Percentiles rank a stretch among this genome's conserved stretches.
These are phyloP conservation scores for Epicauta chinensis DNA, from an alignment of 1,140 invertebrate genomes.

Conservation along the genomic window DNA sequence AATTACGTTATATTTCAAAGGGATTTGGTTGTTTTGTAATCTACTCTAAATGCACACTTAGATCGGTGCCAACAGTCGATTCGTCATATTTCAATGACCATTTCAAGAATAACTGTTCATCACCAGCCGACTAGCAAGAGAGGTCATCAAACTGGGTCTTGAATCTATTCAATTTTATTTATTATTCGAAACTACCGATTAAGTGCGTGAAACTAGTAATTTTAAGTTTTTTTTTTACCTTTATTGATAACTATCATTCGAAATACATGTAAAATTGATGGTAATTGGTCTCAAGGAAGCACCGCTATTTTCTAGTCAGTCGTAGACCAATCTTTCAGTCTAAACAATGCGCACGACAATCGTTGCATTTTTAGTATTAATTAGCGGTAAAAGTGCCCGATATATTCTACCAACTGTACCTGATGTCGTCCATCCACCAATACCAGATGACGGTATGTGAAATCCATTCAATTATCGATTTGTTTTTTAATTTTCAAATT, in stretches of 20 bases:
- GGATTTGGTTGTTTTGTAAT: no score
- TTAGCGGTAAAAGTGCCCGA: slow-evolving; percentile 10
- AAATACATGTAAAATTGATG: not conserved
- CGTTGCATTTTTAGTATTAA: slow-evolving; percentile 2
- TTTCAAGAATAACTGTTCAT: slow-evolving; percentile 2
- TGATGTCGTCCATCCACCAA: slow-evolving; percentile 40
- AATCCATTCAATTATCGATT: not conserved
- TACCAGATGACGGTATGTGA: slow-evolving; percentile 42
- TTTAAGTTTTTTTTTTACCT: not conserved
- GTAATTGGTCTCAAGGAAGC: no score
- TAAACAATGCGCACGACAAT: slow-evolving; percentile 1
- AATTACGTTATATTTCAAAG: no score
- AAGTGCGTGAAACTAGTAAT: not conserved
- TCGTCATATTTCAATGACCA: no score
- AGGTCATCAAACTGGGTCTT: slow-evolving; percentile 8
- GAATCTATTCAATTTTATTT: not conserved
- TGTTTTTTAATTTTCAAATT: not conserved
- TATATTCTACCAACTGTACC: slow-evolving; percentile 41
- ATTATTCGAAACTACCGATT: not conserved
- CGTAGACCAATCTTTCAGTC: not conserved
- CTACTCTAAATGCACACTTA: no score
- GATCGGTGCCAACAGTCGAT: no score
- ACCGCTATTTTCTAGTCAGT: not conserved
- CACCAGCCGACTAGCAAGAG: not conserved
- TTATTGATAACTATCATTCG: not conserved